A percentile compares a stretch with the other conserved stretches of the same genome.
Conservation (phyloP, 1,140 invertebrate genomes). For the Zophobas atratus region DNA sequence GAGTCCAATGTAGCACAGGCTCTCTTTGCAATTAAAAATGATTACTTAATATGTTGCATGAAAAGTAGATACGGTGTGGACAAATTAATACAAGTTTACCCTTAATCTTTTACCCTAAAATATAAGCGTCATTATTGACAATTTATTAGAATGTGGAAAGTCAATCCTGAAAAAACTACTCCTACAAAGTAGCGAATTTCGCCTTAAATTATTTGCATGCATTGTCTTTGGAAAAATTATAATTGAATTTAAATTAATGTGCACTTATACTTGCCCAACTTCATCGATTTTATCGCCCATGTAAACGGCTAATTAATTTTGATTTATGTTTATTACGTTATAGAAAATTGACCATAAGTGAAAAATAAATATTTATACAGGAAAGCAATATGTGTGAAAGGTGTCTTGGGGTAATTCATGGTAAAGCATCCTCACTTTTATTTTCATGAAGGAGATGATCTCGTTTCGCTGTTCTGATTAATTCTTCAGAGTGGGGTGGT, state of each 20-base stretch:
- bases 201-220: too few relatives aligned
- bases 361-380: slow-evolving; percentile 3
- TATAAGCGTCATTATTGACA: too few relatives aligned
- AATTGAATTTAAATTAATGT: neutral
- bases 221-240: neutral
- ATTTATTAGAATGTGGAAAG: neutral
- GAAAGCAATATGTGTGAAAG: slow-evolving; percentile 47
- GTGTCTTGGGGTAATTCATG: slow-evolving; percentile 36
- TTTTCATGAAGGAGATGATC: slow-evolving; percentile 58
- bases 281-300: neutral
- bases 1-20: neutral
- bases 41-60: neutral
- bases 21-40: slow-evolving; percentile 3
- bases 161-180: neutral
- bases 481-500: slow-evolving; percentile 56
- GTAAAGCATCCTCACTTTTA: slow-evolving; percentile 53
- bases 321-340: slow-evolving; percentile 24
- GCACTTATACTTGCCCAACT: slow-evolving; percentile 2
- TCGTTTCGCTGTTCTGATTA: slow-evolving; percentile 58
- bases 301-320: slow-evolving; percentile 12
- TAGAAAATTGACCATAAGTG: neutral
- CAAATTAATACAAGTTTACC: neutral
- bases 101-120: neutral
- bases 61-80: neutral
- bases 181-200: neutral